Percentiles rank a stretch among this genome's conserved stretches.
phyloP scores from a whole-genome alignment of 2,797 vertebrate species.

The Vireo griseus region DNA sequence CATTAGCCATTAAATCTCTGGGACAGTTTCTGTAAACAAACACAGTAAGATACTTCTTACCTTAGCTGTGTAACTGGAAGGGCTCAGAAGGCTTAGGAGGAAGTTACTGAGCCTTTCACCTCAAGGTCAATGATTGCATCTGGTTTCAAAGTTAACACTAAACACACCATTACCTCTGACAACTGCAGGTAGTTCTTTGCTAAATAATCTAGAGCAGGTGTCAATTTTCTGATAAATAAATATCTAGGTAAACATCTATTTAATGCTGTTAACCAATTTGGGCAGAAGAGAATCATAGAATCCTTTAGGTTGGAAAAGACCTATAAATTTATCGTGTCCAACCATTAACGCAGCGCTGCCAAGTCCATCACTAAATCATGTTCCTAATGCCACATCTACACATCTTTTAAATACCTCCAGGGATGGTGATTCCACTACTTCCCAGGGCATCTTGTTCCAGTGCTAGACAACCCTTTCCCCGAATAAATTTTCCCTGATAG shows the following conservation, averaged over 20 bases:
- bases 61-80: not conserved
- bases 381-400: not conserved
- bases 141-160: constrained; percentile 11
- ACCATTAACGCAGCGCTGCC: not conserved
- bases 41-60: not conserved
- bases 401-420: not conserved
- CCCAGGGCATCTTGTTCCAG: not conserved
- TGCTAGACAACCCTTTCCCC: not conserved
- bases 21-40: not conserved
- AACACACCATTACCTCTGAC: not conserved
- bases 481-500: not conserved
- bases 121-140: constrained; percentile 5
- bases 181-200: constrained; percentile 14
- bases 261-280: not conserved
- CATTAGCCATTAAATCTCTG: not conserved
- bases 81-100: not conserved
- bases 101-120: not conserved
- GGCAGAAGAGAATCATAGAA: not conserved
- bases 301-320: not conserved
- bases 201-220: not conserved
- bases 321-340: not conserved
- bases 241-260: not conserved
- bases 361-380: not conserved
- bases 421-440: not conserved
- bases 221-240: not conserved